Conservation (phyloP, 1,140 invertebrate species). For the Drosophila carrolli region DNA sequence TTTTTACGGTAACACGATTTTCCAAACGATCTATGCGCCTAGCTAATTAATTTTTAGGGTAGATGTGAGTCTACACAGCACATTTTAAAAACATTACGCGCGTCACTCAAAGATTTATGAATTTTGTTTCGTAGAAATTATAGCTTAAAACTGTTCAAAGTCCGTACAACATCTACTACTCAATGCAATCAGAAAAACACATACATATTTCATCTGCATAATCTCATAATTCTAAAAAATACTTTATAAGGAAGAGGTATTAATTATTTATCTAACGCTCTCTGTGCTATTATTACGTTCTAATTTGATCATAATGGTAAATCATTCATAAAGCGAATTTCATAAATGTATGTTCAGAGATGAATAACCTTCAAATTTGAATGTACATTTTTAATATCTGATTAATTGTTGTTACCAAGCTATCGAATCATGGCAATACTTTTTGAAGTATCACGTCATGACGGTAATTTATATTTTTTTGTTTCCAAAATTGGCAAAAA, state of each 20-base stretch:
- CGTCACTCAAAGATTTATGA: constrained; percentile 22
- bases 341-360: no score
- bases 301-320: no score
- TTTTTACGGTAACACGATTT: constrained; percentile 21
- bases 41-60: constrained; percentile 4
- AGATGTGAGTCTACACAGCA: not conserved
- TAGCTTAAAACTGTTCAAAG: no score
- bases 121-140: constrained; percentile 2
- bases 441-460: not conserved
- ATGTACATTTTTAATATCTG: constrained; percentile 1
- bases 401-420: constrained; percentile 14
- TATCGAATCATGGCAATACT: not conserved
- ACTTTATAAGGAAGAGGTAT: not conserved
- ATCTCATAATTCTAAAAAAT: not conserved
- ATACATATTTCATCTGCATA: not conserved
- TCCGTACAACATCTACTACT: not conserved
- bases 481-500: not conserved
- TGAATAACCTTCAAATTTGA: not conserved
- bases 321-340: no score
- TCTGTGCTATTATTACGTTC: no score
- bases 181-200: not conserved
- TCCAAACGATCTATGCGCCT: not conserved
- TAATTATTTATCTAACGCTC: no score
- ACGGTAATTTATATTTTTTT: constrained; percentile 2
- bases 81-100: not conserved